These are phyloP conservation scores for Lasioglossum lativentre DNA, from an alignment of 2,888 invertebrate species.

Conservation along the genomic window DNA sequence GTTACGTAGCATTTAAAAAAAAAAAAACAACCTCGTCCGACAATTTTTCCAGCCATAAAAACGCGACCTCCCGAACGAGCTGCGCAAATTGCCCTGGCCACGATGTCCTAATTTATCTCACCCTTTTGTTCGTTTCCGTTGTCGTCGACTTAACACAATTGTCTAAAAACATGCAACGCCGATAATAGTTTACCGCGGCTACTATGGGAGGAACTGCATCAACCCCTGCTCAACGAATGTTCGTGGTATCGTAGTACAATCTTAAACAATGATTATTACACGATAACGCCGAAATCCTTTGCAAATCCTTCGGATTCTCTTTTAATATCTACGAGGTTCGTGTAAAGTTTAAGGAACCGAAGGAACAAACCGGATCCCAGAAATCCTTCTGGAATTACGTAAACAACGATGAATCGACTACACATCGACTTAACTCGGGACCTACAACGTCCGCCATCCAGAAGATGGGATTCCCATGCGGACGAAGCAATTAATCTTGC, in stretches of 20 bases:
- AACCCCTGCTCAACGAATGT: not conserved
- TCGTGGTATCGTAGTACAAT: too few relatives aligned
- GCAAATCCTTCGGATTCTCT: too few relatives aligned
- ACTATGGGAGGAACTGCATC: not conserved
- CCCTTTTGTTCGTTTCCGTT: slow-evolving; percentile 28
- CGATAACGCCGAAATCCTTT: too few relatives aligned
- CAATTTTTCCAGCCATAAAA: slow-evolving; percentile 35
- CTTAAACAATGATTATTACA: too few relatives aligned
- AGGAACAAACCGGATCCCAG: not conserved
- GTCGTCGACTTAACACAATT: not conserved
- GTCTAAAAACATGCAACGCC: slow-evolving; percentile 30
- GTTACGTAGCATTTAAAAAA: not conserved
- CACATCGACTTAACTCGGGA: not conserved
- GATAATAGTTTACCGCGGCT: not conserved
- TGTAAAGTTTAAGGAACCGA: not conserved
- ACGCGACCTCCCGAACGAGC: not conserved
- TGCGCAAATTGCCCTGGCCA: slow-evolving; percentile 47
- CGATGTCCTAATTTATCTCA: slow-evolving; percentile 43
- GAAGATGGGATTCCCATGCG: slow-evolving; percentile 9
- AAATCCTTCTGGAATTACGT: not conserved
- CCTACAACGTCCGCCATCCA: not conserved
- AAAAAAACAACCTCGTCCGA: not conserved
- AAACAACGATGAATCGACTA: not conserved
- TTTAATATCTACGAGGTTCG: too few relatives aligned
- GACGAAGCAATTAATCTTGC: slow-evolving; percentile 46